A percentile compares a stretch with the other conserved stretches of the same genome.
Conservation (phyloP, 2,888 invertebrate genomes). For the Apotomis turbidana region DNA sequence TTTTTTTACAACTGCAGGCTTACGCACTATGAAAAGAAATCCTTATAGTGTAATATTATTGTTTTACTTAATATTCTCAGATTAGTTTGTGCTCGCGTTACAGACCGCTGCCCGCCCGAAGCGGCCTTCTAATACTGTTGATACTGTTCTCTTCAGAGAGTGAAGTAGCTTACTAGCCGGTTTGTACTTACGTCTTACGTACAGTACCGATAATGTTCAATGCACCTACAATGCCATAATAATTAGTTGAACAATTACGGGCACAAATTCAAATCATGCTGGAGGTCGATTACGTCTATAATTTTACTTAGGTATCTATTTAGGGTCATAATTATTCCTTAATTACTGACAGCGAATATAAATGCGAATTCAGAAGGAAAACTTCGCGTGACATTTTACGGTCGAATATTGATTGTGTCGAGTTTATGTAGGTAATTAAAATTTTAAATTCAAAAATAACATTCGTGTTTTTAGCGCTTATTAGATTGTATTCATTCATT, state of each 20-base stretch:
- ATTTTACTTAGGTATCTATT: slow-evolving; percentile 16
- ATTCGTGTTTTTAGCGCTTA: not conserved
- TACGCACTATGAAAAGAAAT: not conserved
- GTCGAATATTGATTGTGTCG: not conserved
- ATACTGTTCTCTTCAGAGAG: slow-evolving; percentile 67
- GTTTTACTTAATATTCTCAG: slow-evolving; percentile 1
- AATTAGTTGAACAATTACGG: slow-evolving; percentile 74
- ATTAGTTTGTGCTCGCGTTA: slow-evolving; percentile 49
- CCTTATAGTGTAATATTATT: not conserved
- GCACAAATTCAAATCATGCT: slow-evolving; percentile 58
- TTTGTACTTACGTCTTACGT: slow-evolving; percentile 54
- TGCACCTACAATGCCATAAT: slow-evolving; percentile 75
- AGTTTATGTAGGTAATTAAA: not conserved
- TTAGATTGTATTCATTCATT: not conserved
- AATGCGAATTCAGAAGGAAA: not conserved
- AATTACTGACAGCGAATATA: slow-evolving; percentile 3
- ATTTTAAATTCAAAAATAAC: not conserved
- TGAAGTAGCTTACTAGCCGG: slow-evolving; percentile 69
- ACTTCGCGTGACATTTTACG: not conserved
- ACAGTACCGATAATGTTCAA: slow-evolving; percentile 59
- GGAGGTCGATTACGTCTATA: slow-evolving; percentile 50
- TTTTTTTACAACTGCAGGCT: slow-evolving; percentile 26
- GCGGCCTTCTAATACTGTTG: slow-evolving; percentile 70
- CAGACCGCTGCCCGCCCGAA: slow-evolving; percentile 68
- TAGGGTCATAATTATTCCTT: slow-evolving; percentile 15